Evolutionary conservation across 64 coral and sea anemone genomes (phyloP), one percentile per base, ranked within the genome.

Genomic region (Astreopora myriophthalma): DNA sequence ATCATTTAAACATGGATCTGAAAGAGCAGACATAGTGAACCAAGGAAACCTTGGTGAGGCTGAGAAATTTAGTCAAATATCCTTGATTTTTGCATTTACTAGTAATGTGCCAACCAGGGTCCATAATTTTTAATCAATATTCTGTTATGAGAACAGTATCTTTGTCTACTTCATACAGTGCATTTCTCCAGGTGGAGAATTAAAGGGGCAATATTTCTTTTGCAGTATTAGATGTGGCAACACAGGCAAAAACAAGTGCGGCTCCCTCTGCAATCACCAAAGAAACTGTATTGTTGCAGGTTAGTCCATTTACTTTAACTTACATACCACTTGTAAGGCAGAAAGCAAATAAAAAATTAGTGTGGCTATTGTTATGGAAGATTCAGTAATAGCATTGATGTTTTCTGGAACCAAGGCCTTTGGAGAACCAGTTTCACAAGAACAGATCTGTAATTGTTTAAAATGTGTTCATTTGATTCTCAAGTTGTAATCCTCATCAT

Each of bases 201-300:
- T n/a, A n/a, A n/a, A n/a, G n/a, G n/a, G n/a, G n/a, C n/a, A n/a
- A n/a, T 39, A 10, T 71, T 81, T 62, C 60, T 39, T 16, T 31
- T 87, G 25, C 49, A 94, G 92, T 89, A 13, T 72, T 94, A n/a
- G 75, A 80, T 88, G 66, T 94, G 60, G 86, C 55, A 63, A 86
- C 69, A 26, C 85, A 78, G 17, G 69, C 69, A 44, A 94, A 84
- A 80, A 71, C 34, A 33, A 46, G 48, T 34, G 61, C 85, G 82
- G 92, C 92, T 40, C 92, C 92, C 33, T 35, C 86, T 64, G 78
- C 34, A 14, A 87, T 94, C 13, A 74, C 86, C 13, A 89, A 80
- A 70, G 92, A 94, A 81, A 94, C 92, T 25, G 92, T 94, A 24
- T 62, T 94, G 1, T 42, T 89, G 11, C 85, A 94, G 76, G 92